Evolutionary conservation across 2,797 vertebrate genomes (phyloP).

Genomic region (Sebastes jordani): DNA sequence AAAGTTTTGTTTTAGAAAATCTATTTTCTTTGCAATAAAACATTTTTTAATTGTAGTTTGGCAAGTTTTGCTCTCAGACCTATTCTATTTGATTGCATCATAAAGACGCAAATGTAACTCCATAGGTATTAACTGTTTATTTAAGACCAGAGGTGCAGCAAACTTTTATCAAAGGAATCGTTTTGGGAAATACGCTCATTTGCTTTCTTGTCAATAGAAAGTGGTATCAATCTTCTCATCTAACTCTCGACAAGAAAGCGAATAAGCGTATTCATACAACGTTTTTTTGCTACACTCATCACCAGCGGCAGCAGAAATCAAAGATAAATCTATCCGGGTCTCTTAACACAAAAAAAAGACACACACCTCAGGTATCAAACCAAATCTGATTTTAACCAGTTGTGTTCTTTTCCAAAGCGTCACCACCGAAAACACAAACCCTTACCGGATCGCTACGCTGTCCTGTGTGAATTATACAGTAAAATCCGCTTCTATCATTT

Average conservation of each 20-base stretch:
- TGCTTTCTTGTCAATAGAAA: neutral
- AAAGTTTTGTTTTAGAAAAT: too few relatives aligned
- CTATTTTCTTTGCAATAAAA: too few relatives aligned
- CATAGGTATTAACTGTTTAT: neutral
- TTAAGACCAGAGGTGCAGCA: conserved; percentile 39
- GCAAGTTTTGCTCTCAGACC: too few relatives aligned
- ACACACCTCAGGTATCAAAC: conserved; percentile 74
- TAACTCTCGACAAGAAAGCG: neutral
- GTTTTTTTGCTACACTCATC: conserved; percentile 43
- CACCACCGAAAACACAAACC: conserved; percentile 25
- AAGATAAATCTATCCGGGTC: conserved; percentile 33
- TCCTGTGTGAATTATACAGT: conserved; percentile 30
- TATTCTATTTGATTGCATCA: too few relatives aligned
- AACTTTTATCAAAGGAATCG: conserved; percentile 1
- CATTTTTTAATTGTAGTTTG: too few relatives aligned
- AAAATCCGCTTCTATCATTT: conserved; percentile 13
- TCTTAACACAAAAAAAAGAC: conserved; percentile 21
- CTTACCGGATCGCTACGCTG: conserved; percentile 7
- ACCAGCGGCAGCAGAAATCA: conserved; percentile 64
- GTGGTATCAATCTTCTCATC: neutral
- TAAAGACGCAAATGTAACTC: too few relatives aligned
- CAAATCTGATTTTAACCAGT: conserved; percentile 54
- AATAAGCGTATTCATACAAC: neutral
- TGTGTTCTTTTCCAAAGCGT: conserved; percentile 40
- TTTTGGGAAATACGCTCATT: neutral